phyloP scores from a whole-genome alignment of 1,140 invertebrate genomes.

The Tetragnatha versicolor region DNA sequence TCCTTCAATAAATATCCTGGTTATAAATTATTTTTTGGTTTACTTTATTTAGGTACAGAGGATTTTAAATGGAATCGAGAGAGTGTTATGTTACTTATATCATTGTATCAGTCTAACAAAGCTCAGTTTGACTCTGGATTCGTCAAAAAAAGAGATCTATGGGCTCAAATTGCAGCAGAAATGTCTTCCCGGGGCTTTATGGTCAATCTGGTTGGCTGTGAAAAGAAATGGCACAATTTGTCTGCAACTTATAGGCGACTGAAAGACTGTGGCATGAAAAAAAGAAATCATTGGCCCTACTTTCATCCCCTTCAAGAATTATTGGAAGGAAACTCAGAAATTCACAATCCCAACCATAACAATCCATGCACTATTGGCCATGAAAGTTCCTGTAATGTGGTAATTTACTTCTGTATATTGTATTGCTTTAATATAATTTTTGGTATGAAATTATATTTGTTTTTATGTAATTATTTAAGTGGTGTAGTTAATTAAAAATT shows the following conservation, averaged over 20 bases:
- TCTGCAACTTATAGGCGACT: not conserved
- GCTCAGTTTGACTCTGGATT: slow-evolving; percentile 10
- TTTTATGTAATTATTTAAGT: too few species aligned
- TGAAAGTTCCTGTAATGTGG: too few species aligned
- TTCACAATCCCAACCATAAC: too few species aligned
- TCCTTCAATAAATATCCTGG: too few species aligned
- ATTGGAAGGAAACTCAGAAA: not conserved
- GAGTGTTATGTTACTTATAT: slow-evolving; percentile 1
- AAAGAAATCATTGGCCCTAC: not conserved
- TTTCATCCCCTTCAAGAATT: not conserved
- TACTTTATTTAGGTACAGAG: not conserved
- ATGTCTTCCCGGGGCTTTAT: not conserved
- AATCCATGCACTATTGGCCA: too few species aligned
- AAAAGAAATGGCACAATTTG: slow-evolving; percentile 14
- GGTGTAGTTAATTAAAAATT: too few species aligned
- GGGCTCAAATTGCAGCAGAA: slow-evolving; percentile 3
- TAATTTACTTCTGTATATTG: too few species aligned
- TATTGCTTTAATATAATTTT: too few species aligned
- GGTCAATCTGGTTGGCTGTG: too few species aligned
- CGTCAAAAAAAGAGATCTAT: slow-evolving; percentile 17
- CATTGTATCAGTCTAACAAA: not conserved
- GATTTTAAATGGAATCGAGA: not conserved
- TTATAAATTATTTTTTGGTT: not conserved
- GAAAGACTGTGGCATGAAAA: not conserved
- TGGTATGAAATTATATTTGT: too few species aligned